Percentiles rank a stretch among this genome's conserved stretches.
These are phyloP conservation scores for Cyaniris semiargus DNA, from an alignment of 2,888 invertebrate species.

Conservation along the genomic window DNA sequence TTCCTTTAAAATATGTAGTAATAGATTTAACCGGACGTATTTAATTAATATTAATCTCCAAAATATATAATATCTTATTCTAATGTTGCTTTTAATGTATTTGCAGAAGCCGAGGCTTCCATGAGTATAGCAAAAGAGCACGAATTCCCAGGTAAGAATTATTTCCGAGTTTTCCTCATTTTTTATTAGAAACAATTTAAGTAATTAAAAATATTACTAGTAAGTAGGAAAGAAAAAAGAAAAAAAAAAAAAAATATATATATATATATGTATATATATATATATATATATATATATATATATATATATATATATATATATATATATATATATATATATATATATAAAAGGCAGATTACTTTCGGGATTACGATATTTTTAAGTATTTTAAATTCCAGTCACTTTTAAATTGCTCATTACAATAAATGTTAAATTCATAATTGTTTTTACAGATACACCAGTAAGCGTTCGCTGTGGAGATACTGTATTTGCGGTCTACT, in stretches of 20 bases:
- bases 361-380: too few relatives aligned
- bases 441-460: conserved; percentile 56
- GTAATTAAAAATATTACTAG: too few relatives aligned
- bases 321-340: too few relatives aligned
- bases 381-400: too few relatives aligned
- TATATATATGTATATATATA: too few relatives aligned
- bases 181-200: neutral
- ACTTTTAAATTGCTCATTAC: too few relatives aligned
- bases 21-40: neutral
- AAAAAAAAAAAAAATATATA: too few relatives aligned
- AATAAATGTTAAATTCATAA: neutral
- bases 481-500: conserved; percentile 90
- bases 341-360: too few relatives aligned
- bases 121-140: conserved; percentile 86
- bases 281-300: too few relatives aligned
- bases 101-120: conserved; percentile 84
- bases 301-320: too few relatives aligned
- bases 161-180: neutral
- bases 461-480: conserved; percentile 85
- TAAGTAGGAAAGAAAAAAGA: too few relatives aligned
- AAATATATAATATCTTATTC: too few relatives aligned
- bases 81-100: neutral
- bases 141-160: conserved; percentile 78
- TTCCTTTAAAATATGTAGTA: neutral
- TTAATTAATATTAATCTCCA: neutral